Percentiles rank a stretch among this genome's conserved stretches.
These are phyloP conservation scores for Trichopria drosophilae DNA, from an alignment of 2,888 invertebrate genomes.

Conservation along the genomic window DNA sequence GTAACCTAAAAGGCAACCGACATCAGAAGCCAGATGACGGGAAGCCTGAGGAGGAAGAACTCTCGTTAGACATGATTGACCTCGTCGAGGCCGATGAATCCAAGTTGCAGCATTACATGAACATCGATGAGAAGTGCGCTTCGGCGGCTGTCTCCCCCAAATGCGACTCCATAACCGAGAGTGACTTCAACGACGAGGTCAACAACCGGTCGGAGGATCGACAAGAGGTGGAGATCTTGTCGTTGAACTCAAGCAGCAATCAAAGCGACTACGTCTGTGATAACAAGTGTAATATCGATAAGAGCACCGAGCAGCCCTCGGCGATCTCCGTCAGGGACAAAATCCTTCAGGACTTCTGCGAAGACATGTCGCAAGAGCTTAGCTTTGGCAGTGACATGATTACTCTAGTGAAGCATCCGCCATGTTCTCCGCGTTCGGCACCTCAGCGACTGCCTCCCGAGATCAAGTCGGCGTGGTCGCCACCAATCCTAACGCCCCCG, in stretches of 20 bases:
- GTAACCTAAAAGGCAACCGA: slow-evolving; percentile 50
- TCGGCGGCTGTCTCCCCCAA: slow-evolving; percentile 46
- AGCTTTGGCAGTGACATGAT: slow-evolving; percentile 55
- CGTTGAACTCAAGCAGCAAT: slow-evolving; percentile 48
- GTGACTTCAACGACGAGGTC: slow-evolving; percentile 45
- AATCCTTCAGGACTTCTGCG: slow-evolving; percentile 56
- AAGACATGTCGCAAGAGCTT: slow-evolving; percentile 53
- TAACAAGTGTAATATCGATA: slow-evolving; percentile 47
- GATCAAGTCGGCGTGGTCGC: slow-evolving; percentile 45
- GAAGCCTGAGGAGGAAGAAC: slow-evolving; percentile 46
- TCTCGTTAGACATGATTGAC: slow-evolving; percentile 50
- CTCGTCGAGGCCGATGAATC: slow-evolving; percentile 49
- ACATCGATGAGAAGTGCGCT: slow-evolving; percentile 46
- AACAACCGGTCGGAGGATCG: slow-evolving; percentile 42
- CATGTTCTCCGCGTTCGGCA: slow-evolving; percentile 54
- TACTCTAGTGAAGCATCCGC: slow-evolving; percentile 55
- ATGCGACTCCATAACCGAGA: slow-evolving; percentile 44
- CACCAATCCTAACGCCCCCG: slow-evolving; percentile 50
- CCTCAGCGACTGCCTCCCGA: slow-evolving; percentile 54
- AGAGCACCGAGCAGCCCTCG: slow-evolving; percentile 40
- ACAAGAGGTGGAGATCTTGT: slow-evolving; percentile 41
- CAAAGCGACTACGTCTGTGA: slow-evolving; percentile 53
- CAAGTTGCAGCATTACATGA: slow-evolving; percentile 48
- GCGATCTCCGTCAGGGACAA: slow-evolving; percentile 55
- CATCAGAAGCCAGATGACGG: slow-evolving; percentile 45